phyloP scores from a whole-genome alignment of 1,140 invertebrate genomes.

The Heterodera schachtii region DNA sequence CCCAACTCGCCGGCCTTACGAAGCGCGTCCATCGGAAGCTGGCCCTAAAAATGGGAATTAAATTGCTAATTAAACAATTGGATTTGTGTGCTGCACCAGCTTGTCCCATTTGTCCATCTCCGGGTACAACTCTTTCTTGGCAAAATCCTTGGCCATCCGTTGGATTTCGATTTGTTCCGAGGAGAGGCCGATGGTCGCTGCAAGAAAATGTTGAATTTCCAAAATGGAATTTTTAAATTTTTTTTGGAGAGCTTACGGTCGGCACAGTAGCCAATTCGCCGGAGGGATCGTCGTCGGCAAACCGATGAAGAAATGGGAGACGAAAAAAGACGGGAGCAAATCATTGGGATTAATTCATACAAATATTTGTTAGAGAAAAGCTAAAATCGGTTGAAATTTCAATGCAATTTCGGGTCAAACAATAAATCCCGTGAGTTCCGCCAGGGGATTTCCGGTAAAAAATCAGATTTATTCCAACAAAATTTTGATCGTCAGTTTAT shows the following conservation, averaged over 20 bases:
- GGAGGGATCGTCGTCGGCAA: constrained; percentile 63
- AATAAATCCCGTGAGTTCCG: too few relatives aligned
- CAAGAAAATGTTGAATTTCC: constrained; percentile 27
- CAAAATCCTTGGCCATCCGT: constrained; percentile 71
- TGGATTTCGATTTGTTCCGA: constrained; percentile 72
- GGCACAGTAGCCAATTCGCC: not conserved
- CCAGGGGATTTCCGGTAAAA: too few relatives aligned
- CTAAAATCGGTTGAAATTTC: too few relatives aligned
- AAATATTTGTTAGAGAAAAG: too few relatives aligned
- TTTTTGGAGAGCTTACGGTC: not conserved
- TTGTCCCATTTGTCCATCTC: constrained; percentile 73
- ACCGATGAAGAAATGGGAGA: constrained; percentile 69
- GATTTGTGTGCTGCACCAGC: constrained; percentile 28
- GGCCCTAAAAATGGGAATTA: constrained; percentile 61
- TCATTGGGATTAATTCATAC: too few relatives aligned
- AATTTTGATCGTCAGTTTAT: too few relatives aligned
- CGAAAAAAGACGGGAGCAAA: too few relatives aligned
- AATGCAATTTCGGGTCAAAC: too few relatives aligned
- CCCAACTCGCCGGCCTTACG: constrained; percentile 70
- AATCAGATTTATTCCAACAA: too few relatives aligned
- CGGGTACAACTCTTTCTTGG: constrained; percentile 72
- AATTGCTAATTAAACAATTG: not conserved
- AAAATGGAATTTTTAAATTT: constrained; percentile 2
- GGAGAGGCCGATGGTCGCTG: constrained; percentile 68
- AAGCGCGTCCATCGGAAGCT: constrained; percentile 67